Evolutionary conservation across 2,888 invertebrate species (phyloP).

Genomic region (Girardia tigrina): DNA sequence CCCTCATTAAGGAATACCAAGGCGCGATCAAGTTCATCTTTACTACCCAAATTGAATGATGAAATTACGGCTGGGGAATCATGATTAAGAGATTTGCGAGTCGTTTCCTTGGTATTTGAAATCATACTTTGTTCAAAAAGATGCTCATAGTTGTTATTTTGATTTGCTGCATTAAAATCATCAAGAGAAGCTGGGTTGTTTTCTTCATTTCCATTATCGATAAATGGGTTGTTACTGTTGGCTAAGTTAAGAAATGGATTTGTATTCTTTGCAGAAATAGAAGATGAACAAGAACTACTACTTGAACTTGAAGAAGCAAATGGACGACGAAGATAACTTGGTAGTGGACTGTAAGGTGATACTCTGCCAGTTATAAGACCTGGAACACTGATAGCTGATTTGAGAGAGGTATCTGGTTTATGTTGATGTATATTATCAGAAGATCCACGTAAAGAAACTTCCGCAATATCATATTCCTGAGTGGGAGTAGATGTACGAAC

Average conservation of each 20-base stretch:
- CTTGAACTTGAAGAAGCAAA: slow-evolving; percentile 9
- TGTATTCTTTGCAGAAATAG: background rate
- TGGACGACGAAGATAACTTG: background rate
- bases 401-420: background rate
- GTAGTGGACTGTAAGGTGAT: slow-evolving; percentile 7
- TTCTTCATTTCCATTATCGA: background rate
- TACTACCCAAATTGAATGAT: background rate
- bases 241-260: background rate
- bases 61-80: background rate
- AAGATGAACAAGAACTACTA: background rate
- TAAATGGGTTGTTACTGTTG: background rate
- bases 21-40: background rate
- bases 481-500: background rate
- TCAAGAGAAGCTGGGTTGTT: background rate
- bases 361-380: background rate
- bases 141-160: slow-evolving; percentile 6
- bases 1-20: background rate
- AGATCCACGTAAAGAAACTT: background rate
- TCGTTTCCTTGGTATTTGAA: background rate
- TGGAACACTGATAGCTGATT: background rate
- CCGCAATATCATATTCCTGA: background rate
- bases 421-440: slow-evolving; percentile 1
- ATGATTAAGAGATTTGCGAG: background rate
- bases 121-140: slow-evolving; percentile 12
- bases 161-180: background rate